Percentiles rank a stretch among this genome's conserved stretches.
Evolutionary conservation across 2,888 invertebrate species (phyloP).

Genomic region (Philaethria dido): DNA sequence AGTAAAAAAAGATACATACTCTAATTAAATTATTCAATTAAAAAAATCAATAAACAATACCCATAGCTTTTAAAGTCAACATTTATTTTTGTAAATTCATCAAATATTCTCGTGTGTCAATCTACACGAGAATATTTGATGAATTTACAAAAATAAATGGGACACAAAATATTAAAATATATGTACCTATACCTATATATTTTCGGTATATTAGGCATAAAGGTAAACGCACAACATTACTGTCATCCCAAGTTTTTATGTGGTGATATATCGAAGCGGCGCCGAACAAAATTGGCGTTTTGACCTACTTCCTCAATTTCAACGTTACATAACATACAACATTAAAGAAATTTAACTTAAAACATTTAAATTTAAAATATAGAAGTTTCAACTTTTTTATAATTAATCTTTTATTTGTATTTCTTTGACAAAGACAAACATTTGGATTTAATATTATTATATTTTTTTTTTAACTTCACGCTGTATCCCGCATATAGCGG

Average conservation of each 20-base stretch:
- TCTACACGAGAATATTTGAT: background rate
- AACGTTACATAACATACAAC: conserved; percentile 16
- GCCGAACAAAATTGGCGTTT: conserved; percentile 18
- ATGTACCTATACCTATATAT: background rate
- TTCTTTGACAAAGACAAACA: background rate
- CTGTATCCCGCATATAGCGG: no score
- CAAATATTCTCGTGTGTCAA: background rate
- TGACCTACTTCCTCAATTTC: conserved; percentile 24
- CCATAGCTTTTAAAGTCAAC: no score
- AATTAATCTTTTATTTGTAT: background rate
- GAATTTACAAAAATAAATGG: background rate
- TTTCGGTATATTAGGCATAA: conserved; percentile 19
- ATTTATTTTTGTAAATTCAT: background rate
- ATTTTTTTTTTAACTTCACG: no score
- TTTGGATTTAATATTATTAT: background rate
- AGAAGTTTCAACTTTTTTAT: background rate
- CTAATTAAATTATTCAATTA: no score
- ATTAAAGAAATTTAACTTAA: conserved; percentile 6
- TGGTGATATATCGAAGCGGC: conserved; percentile 23
- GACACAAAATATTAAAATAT: conserved; percentile 5
- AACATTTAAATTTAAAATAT: background rate
- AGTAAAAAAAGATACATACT: no score
- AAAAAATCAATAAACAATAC: no score
- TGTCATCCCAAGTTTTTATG: conserved; percentile 25
- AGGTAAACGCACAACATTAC: conserved; percentile 21